These are phyloP conservation scores for Epinephelus coioides DNA, from an alignment of 2,797 vertebrate genomes.

Conservation along the genomic window DNA sequence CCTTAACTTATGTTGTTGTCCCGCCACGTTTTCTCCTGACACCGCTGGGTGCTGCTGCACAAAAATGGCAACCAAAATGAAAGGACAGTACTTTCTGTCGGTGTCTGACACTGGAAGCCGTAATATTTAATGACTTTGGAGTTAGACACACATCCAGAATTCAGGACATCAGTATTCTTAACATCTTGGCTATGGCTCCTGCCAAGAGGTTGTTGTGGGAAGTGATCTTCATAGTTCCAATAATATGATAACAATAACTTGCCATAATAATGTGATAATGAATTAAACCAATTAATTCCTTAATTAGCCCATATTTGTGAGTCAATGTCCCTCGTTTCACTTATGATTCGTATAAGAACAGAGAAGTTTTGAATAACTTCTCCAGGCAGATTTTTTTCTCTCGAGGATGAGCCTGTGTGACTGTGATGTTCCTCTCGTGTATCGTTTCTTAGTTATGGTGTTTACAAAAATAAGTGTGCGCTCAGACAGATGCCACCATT, in stretches of 20 bases:
- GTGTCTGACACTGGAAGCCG: too few species aligned
- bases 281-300: background rate
- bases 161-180: background rate
- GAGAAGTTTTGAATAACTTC: background rate
- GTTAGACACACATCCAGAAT: too few species aligned
- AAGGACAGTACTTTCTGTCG: too few species aligned
- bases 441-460: constrained; percentile 23
- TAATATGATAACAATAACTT: background rate
- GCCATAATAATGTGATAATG: background rate
- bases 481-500: constrained; percentile 21
- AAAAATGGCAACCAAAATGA: too few species aligned
- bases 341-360: too few species aligned
- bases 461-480: constrained; percentile 16
- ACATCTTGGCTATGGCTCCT: background rate
- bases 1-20: too few species aligned
- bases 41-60: too few species aligned
- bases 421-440: background rate
- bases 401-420: background rate
- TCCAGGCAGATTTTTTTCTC: background rate
- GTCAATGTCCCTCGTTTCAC: too few species aligned
- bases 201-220: too few species aligned
- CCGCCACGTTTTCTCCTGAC: too few species aligned
- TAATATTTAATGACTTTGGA: too few species aligned
- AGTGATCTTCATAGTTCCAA: background rate
- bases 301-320: background rate